Evolutionary conservation across 2,113 vertebrate species (phyloP).

Genomic region (Apteryx mantelli): DNA sequence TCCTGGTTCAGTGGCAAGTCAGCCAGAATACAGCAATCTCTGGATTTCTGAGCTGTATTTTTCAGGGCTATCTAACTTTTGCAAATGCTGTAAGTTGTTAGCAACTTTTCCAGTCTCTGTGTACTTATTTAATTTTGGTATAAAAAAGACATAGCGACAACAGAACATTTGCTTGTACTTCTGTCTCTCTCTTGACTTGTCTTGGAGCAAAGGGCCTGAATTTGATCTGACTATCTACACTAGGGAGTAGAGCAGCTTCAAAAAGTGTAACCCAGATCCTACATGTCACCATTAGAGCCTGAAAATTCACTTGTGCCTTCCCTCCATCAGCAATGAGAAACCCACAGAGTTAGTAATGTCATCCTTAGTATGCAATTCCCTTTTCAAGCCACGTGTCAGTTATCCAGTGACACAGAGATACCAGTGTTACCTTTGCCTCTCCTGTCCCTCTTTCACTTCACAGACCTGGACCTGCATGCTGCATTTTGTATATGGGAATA

Average conservation of each 20-base stretch:
- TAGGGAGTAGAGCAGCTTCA: neutral
- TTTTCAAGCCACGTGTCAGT: neutral
- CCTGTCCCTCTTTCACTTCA: neutral
- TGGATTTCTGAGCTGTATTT: neutral
- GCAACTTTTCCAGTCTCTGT: neutral
- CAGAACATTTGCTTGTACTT: slow-evolving; percentile 5
- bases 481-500: no score
- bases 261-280: neutral
- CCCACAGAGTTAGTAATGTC: neutral
- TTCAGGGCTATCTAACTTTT: neutral
- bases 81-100: neutral
- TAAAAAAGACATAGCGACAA: neutral
- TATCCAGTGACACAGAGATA: accelerated
- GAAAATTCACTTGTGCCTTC: neutral
- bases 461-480: neutral
- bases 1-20: neutral
- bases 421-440: neutral
- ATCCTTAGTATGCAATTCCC: neutral
- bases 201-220: neutral
- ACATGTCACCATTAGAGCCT: neutral
- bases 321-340: neutral
- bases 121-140: neutral
- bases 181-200: neutral
- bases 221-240: neutral
- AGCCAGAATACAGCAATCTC: neutral